phyloP scores from a whole-genome alignment of 2,888 invertebrate genomes.

The Suillia variegata region DNA sequence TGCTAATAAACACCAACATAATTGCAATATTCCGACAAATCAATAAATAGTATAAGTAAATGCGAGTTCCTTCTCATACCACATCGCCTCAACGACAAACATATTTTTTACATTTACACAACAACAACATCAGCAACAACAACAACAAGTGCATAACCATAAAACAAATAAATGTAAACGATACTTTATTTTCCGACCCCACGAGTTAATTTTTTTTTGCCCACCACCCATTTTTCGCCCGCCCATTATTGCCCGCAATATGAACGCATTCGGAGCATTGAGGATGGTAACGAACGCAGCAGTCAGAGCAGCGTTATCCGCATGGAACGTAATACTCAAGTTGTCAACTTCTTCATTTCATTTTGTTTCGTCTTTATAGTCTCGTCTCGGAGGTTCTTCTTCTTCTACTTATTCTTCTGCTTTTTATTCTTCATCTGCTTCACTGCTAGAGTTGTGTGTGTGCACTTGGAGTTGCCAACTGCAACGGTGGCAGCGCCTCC shows the following conservation, averaged over 20 bases:
- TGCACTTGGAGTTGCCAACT: not conserved
- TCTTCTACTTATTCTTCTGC: too few relatives aligned
- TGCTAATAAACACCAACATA: too few relatives aligned
- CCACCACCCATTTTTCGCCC: not conserved
- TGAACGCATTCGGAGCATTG: too few relatives aligned
- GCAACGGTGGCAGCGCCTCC: not conserved
- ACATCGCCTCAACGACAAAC: too few relatives aligned
- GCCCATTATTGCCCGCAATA: too few relatives aligned
- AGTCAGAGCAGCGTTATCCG: not conserved
- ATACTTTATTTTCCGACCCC: not conserved
- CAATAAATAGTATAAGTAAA: too few relatives aligned
- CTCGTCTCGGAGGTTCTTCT: not conserved
- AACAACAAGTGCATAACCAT: not conserved
- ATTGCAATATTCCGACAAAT: too few relatives aligned
- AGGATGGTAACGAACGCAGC: too few relatives aligned
- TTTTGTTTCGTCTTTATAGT: not conserved
- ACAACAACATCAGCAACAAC: not conserved
- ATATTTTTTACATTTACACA: too few relatives aligned
- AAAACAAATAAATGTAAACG: not conserved
- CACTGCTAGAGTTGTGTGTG: too few relatives aligned
- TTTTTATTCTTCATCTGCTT: too few relatives aligned
- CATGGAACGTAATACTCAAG: not conserved
- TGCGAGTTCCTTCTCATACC: too few relatives aligned
- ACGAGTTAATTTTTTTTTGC: not conserved
- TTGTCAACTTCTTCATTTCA: constrained; percentile 3